A percentile compares a stretch with the other conserved stretches of the same genome.
These are phyloP conservation scores for Hydropsyche tenuis DNA, from an alignment of 1,140 invertebrate genomes.

Conservation along the genomic window DNA sequence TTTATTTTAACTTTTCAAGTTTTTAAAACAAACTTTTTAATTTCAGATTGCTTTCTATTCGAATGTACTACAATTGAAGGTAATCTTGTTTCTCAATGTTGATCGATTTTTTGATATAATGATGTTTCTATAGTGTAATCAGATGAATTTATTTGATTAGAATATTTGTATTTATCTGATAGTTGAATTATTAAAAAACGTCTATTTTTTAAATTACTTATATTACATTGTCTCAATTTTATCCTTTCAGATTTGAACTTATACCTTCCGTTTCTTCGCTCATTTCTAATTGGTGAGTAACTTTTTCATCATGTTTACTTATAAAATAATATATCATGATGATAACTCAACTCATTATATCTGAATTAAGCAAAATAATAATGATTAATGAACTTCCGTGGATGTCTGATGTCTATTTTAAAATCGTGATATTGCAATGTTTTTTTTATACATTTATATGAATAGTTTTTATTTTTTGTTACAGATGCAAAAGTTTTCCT, in stretches of 20 bases:
- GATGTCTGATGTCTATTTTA: slow-evolving; percentile 38
- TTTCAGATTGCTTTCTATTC: too few relatives aligned
- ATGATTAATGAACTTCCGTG: slow-evolving; percentile 45
- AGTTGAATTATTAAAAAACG: slow-evolving; percentile 3
- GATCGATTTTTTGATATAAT: neutral
- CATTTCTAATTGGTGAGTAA: neutral
- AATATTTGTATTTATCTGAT: neutral
- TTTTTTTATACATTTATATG: slow-evolving; percentile 6
- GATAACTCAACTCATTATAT: neutral
- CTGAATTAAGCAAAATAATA: neutral
- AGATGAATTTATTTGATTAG: slow-evolving; percentile 20
- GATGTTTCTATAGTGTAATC: slow-evolving; percentile 37
- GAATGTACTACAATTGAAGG: too few relatives aligned
- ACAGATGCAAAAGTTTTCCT: neutral
- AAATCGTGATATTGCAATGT: neutral
- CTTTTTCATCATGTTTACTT: neutral
- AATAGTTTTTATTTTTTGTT: slow-evolving; percentile 10
- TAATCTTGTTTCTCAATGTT: too few relatives aligned
- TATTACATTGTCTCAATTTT: neutral
- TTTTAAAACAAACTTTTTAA: too few relatives aligned
- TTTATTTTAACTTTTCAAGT: too few relatives aligned
- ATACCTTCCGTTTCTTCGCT: neutral
- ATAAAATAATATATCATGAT: slow-evolving; percentile 13
- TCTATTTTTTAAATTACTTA: too few relatives aligned
- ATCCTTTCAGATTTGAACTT: neutral